phyloP scores from a whole-genome alignment of 2,888 invertebrate genomes.

The Branchipolynoe longqiensis region DNA sequence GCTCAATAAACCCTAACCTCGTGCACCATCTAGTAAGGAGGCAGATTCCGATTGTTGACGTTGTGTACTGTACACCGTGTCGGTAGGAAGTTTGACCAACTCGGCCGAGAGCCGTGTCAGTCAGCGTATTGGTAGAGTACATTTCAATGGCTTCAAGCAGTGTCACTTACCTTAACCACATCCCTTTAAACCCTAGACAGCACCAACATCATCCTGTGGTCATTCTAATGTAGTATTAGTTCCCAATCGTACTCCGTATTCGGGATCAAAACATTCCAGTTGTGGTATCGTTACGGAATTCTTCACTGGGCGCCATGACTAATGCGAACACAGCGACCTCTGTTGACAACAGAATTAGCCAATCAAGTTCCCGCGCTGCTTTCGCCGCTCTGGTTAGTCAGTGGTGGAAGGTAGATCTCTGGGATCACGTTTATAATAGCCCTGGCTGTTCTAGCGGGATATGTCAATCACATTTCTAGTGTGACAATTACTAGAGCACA shows the following conservation, averaged over 20 bases:
- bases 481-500: no score
- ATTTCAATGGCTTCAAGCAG: background rate
- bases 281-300: constrained; percentile 51
- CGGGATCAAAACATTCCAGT: constrained; percentile 48
- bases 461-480: no score
- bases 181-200: constrained; percentile 35
- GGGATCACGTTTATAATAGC: no score
- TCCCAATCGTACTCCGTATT: constrained; percentile 38
- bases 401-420: no score
- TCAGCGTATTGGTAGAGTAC: constrained; percentile 18
- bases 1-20: background rate
- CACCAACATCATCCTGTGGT: background rate
- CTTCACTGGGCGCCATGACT: constrained; percentile 51
- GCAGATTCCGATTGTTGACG: constrained; percentile 50
- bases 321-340: constrained; percentile 43
- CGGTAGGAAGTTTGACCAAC: constrained; percentile 42
- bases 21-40: background rate
- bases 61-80: constrained; percentile 38
- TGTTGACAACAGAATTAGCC: constrained; percentile 45
- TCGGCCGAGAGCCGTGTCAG: constrained; percentile 31
- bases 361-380: constrained; percentile 46
- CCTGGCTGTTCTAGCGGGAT: no score
- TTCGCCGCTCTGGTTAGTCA: no score
- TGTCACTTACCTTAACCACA: constrained; percentile 39
- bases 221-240: constrained; percentile 43